Evolutionary conservation across 1,140 invertebrate genomes (phyloP).

Genomic region (Neodiprion fabricii): DNA sequence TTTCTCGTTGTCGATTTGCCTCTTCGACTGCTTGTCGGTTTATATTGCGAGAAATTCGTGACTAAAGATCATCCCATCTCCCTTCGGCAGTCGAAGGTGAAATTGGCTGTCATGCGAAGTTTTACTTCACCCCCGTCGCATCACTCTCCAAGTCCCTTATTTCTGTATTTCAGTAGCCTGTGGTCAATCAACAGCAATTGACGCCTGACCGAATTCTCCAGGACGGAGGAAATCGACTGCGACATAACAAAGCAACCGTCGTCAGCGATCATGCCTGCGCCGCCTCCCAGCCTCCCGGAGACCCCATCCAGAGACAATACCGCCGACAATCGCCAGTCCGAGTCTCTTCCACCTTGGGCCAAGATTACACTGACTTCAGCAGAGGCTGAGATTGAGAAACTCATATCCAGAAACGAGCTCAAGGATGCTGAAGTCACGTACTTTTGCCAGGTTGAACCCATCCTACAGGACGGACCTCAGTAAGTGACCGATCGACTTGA

Average conservation of each 20-base stretch:
- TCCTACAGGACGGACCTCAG: constrained; percentile 61
- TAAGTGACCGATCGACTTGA: constrained; percentile 35
- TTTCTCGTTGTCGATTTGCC: too few relatives aligned
- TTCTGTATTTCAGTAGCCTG: too few relatives aligned
- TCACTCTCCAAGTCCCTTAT: too few relatives aligned
- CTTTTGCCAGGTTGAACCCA: constrained; percentile 58
- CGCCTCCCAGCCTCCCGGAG: constrained; percentile 45
- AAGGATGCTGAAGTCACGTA: constrained; percentile 58
- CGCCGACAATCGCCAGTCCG: constrained; percentile 40
- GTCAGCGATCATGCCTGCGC: constrained; percentile 45
- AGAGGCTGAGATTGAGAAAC: constrained; percentile 55
- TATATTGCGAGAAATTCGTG: too few relatives aligned
- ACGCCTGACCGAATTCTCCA: too few relatives aligned
- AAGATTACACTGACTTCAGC: constrained; percentile 55
- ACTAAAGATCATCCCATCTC: too few relatives aligned
- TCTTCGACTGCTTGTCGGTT: too few relatives aligned
- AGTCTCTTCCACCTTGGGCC: constrained; percentile 53
- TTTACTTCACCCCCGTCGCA: too few relatives aligned
- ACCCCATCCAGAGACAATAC: constrained; percentile 47
- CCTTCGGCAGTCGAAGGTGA: too few relatives aligned
- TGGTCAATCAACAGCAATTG: too few relatives aligned
- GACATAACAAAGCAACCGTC: constrained; percentile 6
- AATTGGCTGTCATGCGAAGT: too few relatives aligned
- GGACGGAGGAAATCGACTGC: too few relatives aligned
- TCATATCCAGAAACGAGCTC: constrained; percentile 54